Percentiles rank a stretch among this genome's conserved stretches.
phyloP scores from a whole-genome alignment of 2,113 vertebrate species.

The Embiotoca jacksoni region DNA sequence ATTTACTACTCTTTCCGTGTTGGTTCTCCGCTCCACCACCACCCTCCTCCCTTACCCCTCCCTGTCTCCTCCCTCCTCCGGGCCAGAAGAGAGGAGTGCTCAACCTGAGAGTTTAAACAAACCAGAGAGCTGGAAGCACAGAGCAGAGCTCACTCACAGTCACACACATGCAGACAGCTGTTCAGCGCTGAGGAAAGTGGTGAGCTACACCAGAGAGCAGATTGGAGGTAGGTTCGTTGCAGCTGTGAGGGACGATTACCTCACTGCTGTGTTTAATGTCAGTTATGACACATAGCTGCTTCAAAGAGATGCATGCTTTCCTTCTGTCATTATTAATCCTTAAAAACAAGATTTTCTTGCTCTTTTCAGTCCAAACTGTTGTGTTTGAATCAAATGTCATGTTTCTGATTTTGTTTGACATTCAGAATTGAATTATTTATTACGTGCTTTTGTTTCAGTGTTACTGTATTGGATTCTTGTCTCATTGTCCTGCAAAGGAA shows the following conservation, averaged over 20 bases:
- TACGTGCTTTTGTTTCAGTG: neutral
- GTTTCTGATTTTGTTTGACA: neutral
- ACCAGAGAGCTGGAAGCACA: conserved; percentile 64
- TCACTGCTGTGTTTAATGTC: conserved; percentile 55
- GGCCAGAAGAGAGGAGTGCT: conserved; percentile 69
- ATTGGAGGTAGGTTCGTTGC: conserved; percentile 64
- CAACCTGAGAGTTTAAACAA: conserved; percentile 82
- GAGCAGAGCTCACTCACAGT: conserved; percentile 55
- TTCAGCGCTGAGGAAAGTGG: conserved; percentile 26
- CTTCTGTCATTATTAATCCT: conserved; percentile 8
- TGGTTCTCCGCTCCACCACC: conserved; percentile 46
- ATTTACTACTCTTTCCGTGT: conserved; percentile 63
- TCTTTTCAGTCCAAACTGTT: neutral
- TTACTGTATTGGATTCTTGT: neutral
- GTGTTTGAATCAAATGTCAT: neutral
- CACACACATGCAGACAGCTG: conserved; percentile 52
- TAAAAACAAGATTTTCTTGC: neutral
- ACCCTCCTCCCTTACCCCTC: conserved; percentile 63
- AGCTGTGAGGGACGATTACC: conserved; percentile 49
- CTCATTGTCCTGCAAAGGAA: neutral
- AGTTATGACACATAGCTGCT: conserved; percentile 18
- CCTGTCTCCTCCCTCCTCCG: conserved; percentile 69
- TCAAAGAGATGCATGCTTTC: conserved; percentile 1
- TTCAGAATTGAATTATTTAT: neutral
- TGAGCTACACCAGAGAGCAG: conserved; percentile 31